A percentile compares a stretch with the other conserved stretches of the same genome.
Evolutionary conservation across 2,888 invertebrate species (phyloP).

Genomic region (Melieria picta): DNA sequence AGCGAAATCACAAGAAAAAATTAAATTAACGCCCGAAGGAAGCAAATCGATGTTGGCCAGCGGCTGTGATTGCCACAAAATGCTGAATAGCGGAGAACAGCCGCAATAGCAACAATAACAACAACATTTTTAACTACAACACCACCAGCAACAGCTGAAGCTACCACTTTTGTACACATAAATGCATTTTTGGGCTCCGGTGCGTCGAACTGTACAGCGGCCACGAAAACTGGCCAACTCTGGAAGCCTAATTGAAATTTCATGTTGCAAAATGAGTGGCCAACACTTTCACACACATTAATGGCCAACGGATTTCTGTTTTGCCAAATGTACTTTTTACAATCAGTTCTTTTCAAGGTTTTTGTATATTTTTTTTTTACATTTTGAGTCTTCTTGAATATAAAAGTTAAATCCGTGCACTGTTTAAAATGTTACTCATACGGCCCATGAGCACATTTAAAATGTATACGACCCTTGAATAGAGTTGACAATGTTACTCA

Average conservation of each 20-base stretch:
- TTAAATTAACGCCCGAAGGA: slow-evolving; percentile 24
- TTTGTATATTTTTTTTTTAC: no score
- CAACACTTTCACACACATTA: slow-evolving; percentile 23
- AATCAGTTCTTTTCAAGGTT: no score
- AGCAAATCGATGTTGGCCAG: slow-evolving; percentile 6
- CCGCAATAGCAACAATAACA: slow-evolving; percentile 1
- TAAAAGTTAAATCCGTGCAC: no score
- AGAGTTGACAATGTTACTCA: no score
- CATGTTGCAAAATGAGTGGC: slow-evolving; percentile 56
- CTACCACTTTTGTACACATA: not conserved
- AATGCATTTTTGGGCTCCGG: not conserved
- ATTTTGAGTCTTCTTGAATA: no score
- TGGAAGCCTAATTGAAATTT: slow-evolving; percentile 60
- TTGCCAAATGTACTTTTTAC: no score
- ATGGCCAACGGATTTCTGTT: slow-evolving; percentile 36
- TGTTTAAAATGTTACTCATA: no score
- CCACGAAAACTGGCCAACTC: slow-evolving; percentile 35
- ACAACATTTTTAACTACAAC: not conserved
- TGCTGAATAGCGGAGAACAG: not conserved
- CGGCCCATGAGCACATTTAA: no score
- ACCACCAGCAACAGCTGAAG: not conserved
- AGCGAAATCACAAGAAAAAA: slow-evolving; percentile 13
- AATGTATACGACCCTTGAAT: no score
- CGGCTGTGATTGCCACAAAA: slow-evolving; percentile 10
- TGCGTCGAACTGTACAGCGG: slow-evolving; percentile 25